Conservation (phyloP, 2,888 invertebrate genomes). For the Drosophila recens region DNA sequence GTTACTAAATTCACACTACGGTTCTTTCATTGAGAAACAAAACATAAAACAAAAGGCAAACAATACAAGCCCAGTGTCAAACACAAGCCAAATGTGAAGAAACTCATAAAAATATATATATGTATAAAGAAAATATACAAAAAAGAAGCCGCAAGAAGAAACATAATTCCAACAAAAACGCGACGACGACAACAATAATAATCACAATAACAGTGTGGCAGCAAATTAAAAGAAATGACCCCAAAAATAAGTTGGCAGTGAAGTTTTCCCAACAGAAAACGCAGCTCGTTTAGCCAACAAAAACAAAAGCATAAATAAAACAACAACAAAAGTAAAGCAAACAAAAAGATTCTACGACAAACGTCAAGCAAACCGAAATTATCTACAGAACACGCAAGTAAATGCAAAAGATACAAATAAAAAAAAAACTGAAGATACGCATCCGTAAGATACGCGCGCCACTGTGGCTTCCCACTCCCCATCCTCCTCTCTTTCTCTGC, state of each 20-base stretch:
- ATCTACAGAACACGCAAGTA: constrained; percentile 51
- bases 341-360: constrained; percentile 34
- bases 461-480: constrained; percentile 12
- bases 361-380: constrained; percentile 20
- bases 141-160: constrained; percentile 37
- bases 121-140: constrained; percentile 27
- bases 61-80: constrained; percentile 55
- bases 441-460: constrained; percentile 64
- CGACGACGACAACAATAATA: constrained; percentile 32
- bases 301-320: constrained; percentile 17
- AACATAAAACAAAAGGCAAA: constrained; percentile 53
- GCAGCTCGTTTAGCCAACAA: constrained; percentile 26
- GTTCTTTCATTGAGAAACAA: constrained; percentile 17
- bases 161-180: constrained; percentile 40
- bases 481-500: constrained; percentile 1
- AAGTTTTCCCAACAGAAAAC: constrained; percentile 36
- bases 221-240: constrained; percentile 72
- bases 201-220: constrained; percentile 59
- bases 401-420: constrained; percentile 68
- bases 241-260: constrained; percentile 56
- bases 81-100: constrained; percentile 75
- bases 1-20: constrained; percentile 20
- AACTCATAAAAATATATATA: constrained; percentile 67
- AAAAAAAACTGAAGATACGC: constrained; percentile 50
- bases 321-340: constrained; percentile 27